Evolutionary conservation across 2,113 vertebrate genomes (phyloP), one percentile per base, ranked within the genome.

Genomic region (Vidua macroura): DNA sequence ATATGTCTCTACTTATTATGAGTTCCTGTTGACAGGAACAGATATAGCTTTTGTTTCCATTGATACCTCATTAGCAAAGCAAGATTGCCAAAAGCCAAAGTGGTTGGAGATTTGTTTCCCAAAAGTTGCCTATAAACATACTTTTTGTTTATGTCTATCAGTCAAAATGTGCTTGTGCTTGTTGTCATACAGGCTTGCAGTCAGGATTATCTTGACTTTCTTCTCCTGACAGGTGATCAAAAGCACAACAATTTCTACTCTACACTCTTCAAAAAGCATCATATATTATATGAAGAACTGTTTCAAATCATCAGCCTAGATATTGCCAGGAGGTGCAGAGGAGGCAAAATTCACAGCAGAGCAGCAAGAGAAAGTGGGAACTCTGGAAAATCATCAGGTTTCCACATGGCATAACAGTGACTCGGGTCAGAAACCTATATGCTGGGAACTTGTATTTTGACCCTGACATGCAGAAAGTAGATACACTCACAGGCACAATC

Each of bases 81-180:
- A 90, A 87, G 35, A 22, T 9, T 95, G 93, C 48, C 93, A 92
- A 90, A 89, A 93, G 52, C 25, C 60, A 90, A 95, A 95, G 82
- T 0, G 5, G 64, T 66, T 93, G 3, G 76, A 88, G 76, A 92
- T 69, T 28, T 86, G 13, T 68, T 96, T 92, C 73, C 68, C 60
- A 62, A 41, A 94, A 92, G 20, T 23, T 93, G 68, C 56, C 60
- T 86, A 74, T 60, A 94, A 96, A 94, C 28, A 7, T 1, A 81
- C 76, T 90, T 91, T 91, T 20, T 68, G 37, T 79, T 87, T 86
- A 73, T 43, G 27, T 83, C 84, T 80, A 63, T 81, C 64, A 60
- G 30, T 63, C 60, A 82, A 93, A 87, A 93, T 60, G 48, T 49
- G 35, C 19, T 46, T 7, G 0, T 1, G 4, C 20, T 17, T 92